Percentiles rank a stretch among this genome's conserved stretches.
phyloP scores from a whole-genome alignment of 2,888 invertebrate species.

The Agriotes lineatus region DNA sequence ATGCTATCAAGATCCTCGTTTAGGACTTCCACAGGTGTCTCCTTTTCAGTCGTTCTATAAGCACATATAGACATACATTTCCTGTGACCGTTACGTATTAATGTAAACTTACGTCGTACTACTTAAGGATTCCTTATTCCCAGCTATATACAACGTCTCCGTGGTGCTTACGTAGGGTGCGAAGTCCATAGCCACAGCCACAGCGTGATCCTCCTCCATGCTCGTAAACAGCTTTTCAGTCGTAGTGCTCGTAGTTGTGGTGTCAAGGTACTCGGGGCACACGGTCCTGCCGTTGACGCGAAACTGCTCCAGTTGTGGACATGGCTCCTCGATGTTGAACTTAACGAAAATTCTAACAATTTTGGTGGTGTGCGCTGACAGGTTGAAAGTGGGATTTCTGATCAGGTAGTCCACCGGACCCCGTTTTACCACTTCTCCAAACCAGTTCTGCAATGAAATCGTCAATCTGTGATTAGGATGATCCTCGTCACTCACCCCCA shows the following conservation, averaged over 20 bases:
- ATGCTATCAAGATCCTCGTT: constrained; percentile 34
- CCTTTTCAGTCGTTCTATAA: too few relatives aligned
- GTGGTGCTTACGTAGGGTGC: neutral
- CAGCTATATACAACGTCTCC: neutral
- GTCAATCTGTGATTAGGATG: neutral
- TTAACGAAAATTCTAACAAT: constrained; percentile 73
- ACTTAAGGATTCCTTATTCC: too few relatives aligned
- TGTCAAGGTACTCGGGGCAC: constrained; percentile 64
- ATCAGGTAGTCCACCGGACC: constrained; percentile 70
- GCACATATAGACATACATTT: too few relatives aligned
- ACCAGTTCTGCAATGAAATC: constrained; percentile 72
- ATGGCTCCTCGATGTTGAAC: constrained; percentile 67
- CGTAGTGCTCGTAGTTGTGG: constrained; percentile 1
- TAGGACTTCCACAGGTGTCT: too few relatives aligned
- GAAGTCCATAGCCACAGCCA: neutral
- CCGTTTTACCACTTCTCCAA: constrained; percentile 69
- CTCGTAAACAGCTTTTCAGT: neutral
- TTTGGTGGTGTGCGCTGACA: constrained; percentile 71
- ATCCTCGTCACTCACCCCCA: constrained; percentile 30
- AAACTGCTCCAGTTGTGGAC: constrained; percentile 68
- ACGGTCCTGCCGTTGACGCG: constrained; percentile 72
- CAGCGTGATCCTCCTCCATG: constrained; percentile 55
- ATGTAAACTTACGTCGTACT: too few relatives aligned
- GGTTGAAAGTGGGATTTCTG: constrained; percentile 69
- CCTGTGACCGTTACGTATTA: neutral